Conservation (phyloP, 2,797 vertebrate genomes). For the Clarias pachynema region DNA sequence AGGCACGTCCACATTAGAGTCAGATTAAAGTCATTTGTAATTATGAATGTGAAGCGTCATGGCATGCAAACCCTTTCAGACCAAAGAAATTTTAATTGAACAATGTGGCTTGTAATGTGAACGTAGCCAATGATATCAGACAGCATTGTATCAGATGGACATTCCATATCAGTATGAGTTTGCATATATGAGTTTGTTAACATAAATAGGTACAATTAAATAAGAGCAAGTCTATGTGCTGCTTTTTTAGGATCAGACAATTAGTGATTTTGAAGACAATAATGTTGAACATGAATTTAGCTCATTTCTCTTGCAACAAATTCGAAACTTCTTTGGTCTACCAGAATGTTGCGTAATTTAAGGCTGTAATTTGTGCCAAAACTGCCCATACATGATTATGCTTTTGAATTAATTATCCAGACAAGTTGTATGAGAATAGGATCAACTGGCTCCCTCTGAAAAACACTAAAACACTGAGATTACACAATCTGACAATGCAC, state of each 20-base stretch:
- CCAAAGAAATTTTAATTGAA: no score
- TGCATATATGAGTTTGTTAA: not conserved
- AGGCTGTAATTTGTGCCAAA: not conserved
- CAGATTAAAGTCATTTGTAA: no score
- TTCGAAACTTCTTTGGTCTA: not conserved
- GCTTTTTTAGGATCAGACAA: not conserved
- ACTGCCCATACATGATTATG: not conserved
- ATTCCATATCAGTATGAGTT: not conserved
- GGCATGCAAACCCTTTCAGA: no score
- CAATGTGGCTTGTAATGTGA: no score
- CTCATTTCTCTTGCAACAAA: not conserved
- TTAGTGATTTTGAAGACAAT: not conserved
- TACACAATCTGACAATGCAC: not conserved
- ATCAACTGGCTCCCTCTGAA: no score
- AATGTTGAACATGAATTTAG: not conserved
- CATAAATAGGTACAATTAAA: not conserved
- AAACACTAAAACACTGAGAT: not conserved
- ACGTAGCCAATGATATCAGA: not conserved
- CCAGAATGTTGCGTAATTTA: not conserved
- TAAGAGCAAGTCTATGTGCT: no score
- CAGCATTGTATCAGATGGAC: not conserved
- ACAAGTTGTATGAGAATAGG: not conserved
- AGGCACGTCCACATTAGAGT: no score
- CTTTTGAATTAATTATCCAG: not conserved
- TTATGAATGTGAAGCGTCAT: no score